Evolutionary conservation across 2,888 invertebrate species (phyloP), one percentile per base, ranked within the genome.

Genomic region (Torymus tubicola): DNA sequence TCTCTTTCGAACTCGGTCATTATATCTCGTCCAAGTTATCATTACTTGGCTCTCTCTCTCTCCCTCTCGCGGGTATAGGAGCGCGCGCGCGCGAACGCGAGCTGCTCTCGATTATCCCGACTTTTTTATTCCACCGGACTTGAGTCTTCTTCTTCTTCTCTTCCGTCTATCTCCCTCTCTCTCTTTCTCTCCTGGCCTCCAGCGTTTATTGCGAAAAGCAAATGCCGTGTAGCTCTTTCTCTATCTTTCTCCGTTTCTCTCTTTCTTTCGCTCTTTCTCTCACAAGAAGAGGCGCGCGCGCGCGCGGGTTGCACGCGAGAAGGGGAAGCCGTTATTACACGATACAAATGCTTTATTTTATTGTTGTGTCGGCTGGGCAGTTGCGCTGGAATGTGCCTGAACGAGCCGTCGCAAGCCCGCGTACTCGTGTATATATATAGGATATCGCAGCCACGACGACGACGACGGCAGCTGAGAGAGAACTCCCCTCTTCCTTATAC

Each of bases 311-410:
- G n/a, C n/a, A 75, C 31, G 81, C 75, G 82, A 78, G 83, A 72
- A 72, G 74, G 81, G 84, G 78, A 83, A 84, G 84, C 85, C 85
- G 86, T 88, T 87, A 87, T 87, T 88, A 88, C 88, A 85, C 88
- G 88, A 89, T 88, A 88, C 87, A 88, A 88, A 89, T 89, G 87
- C 86, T 88, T 89, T 87, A 88, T 88, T 89, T 88, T 87, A 88
- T 87, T 87, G 88, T 87, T 88, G 86, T 42, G 42, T 42, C 8
- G 42, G 42, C 83, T 83, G 86, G 85, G 78, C 71, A 79, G 78
- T 79, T 79, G 73, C 73, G 70, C 64, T 80, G 86, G 85, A 85
- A 86, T 86, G 86, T 82, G 83, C 84, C 83, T 87, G 85, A 83
- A 82, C 83, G 83, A 84, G 84, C 86, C 86, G 82, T 85, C 42